A percentile compares a stretch with the other conserved stretches of the same genome.
phyloP scores from a whole-genome alignment of 2,113 vertebrate genomes.

The Hucho hucho region DNA sequence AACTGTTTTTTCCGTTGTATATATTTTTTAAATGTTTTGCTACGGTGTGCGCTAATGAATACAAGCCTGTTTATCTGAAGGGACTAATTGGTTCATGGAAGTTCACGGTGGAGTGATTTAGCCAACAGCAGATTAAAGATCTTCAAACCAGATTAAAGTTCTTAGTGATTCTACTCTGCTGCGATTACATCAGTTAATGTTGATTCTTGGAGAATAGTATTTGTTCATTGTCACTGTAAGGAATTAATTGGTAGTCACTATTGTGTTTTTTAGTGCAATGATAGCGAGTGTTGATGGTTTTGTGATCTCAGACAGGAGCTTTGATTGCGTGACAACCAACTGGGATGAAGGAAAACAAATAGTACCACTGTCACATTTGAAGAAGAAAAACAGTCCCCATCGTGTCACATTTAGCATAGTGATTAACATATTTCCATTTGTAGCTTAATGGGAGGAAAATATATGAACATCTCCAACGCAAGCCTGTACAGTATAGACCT shows the following conservation, averaged over 20 bases:
- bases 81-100: conserved; percentile 49
- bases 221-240: not conserved
- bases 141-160: conserved; percentile 22
- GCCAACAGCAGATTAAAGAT: conserved; percentile 36
- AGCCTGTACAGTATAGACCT: too few relatives aligned
- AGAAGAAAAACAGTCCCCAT: too few relatives aligned
- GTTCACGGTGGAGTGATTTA: conserved; percentile 40
- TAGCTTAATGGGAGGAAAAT: not conserved
- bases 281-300: not conserved
- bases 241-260: not conserved
- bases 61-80: conserved; percentile 39
- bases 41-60: too few relatives aligned
- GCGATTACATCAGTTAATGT: conserved; percentile 1
- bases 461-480: not conserved
- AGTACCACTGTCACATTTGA: too few relatives aligned
- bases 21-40: too few relatives aligned
- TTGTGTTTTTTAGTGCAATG: not conserved
- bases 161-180: not conserved
- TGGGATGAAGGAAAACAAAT: not conserved
- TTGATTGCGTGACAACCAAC: not conserved
- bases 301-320: not conserved
- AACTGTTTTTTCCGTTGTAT: too few relatives aligned
- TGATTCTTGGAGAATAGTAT: not conserved
- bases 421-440: too few relatives aligned
- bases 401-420: too few relatives aligned